Evolutionary conservation across 2,113 vertebrate species (phyloP).

Genomic region (Bujurquina vittata): DNA sequence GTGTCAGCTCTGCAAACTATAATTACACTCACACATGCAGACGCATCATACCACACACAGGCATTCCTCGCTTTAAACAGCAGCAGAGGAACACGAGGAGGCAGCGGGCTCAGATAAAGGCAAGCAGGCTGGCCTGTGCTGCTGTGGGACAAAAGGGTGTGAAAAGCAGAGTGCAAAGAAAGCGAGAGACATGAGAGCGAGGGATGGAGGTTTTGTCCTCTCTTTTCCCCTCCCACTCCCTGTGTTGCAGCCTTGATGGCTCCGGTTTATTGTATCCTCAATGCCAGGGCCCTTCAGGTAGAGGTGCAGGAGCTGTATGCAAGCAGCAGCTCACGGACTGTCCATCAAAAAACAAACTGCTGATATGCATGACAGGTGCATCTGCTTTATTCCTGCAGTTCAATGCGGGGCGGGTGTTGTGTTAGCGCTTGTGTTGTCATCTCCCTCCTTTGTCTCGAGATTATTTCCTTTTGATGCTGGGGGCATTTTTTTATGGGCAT

Average conservation of each 20-base stretch:
- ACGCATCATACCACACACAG: constrained; percentile 27
- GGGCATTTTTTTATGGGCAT: background rate
- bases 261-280: constrained; percentile 53
- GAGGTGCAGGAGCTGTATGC: constrained; percentile 32
- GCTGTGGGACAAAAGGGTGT: constrained; percentile 62
- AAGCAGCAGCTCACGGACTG: constrained; percentile 24
- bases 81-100: constrained; percentile 43
- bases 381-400: constrained; percentile 17
- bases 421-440: background rate
- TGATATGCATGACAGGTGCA: constrained; percentile 33
- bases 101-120: constrained; percentile 53
- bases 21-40: constrained; percentile 60
- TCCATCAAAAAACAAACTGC: constrained; percentile 39
- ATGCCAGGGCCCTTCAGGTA: constrained; percentile 48
- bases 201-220: constrained; percentile 63
- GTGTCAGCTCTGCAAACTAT: constrained; percentile 40
- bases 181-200: constrained; percentile 46
- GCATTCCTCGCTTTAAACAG: constrained; percentile 30
- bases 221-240: constrained; percentile 25
- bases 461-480: background rate
- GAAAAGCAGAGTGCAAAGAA: constrained; percentile 59
- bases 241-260: constrained; percentile 49
- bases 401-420: background rate
- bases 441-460: constrained; percentile 11
- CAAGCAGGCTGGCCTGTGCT: constrained; percentile 28